A percentile compares a stretch with the other conserved stretches of the same genome.
phyloP scores from a whole-genome alignment of 2,888 invertebrate genomes.

The Eristalis intricaria region DNA sequence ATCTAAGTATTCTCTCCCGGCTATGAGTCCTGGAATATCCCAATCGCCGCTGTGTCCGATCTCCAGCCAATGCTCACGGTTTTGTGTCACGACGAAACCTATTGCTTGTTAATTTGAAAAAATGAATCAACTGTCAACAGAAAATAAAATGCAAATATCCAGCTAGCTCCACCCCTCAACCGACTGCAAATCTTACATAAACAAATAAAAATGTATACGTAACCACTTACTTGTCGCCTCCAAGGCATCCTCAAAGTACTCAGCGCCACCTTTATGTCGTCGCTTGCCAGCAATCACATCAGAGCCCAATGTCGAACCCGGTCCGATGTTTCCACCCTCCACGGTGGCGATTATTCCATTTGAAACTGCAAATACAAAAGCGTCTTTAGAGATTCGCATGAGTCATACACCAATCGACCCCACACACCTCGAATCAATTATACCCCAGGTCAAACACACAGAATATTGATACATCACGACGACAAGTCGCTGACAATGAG shows the following conservation, averaged over 20 bases:
- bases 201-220: neutral
- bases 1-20: too few relatives aligned
- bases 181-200: neutral
- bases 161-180: neutral
- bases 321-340: conserved; percentile 33
- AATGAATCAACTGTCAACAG: neutral
- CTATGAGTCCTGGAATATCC: too few relatives aligned
- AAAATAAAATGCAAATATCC: neutral
- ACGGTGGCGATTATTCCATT: conserved; percentile 31
- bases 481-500: neutral
- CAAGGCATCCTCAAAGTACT: conserved; percentile 74
- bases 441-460: too few relatives aligned
- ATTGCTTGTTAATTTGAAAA: neutral
- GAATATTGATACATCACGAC: neutral
- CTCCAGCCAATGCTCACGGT: neutral
- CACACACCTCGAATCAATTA: neutral
- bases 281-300: conserved; percentile 73
- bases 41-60: too few relatives aligned
- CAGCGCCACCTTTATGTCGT: conserved; percentile 72
- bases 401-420: neutral
- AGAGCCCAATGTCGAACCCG: conserved; percentile 73
- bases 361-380: conserved; percentile 49
- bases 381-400: neutral
- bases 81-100: neutral
- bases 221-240: conserved; percentile 74